phyloP scores from a whole-genome alignment of 2,113 vertebrate genomes.

The Casuarius casuarius region DNA sequence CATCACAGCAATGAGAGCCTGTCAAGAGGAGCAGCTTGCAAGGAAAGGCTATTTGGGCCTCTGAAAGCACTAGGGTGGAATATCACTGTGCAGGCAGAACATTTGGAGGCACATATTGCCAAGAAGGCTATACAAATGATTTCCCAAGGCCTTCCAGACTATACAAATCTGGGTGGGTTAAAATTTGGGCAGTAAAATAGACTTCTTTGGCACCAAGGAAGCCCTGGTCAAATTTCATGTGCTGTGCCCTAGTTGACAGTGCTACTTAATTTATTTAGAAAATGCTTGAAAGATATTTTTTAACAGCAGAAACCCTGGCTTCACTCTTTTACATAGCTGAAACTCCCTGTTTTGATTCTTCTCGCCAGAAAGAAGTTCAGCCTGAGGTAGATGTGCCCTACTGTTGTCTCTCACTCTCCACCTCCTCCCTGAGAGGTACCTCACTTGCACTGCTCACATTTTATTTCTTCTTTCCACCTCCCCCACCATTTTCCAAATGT shows the following conservation, averaged over 20 bases:
- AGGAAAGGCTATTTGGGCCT: background rate
- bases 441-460: background rate
- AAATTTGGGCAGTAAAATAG: background rate
- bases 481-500: background rate
- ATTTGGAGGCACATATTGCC: background rate
- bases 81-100: background rate
- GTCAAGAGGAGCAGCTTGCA: background rate
- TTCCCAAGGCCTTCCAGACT: background rate
- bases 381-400: background rate
- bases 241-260: background rate
- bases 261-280: slow-evolving; percentile 23
- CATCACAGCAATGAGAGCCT: background rate
- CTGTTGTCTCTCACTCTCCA: background rate
- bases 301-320: background rate
- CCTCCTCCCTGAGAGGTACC: background rate
- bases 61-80: background rate
- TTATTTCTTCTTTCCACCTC: background rate
- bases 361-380: slow-evolving; percentile 28
- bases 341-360: slow-evolving; percentile 16
- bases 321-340: slow-evolving; percentile 28
- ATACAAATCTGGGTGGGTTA: background rate
- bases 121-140: background rate
- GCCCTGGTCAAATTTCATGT: slow-evolving; percentile 9
- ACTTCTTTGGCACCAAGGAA: background rate
- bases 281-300: background rate